phyloP scores from a whole-genome alignment of 2,113 vertebrate genomes.

The Leuciscus idus region DNA sequence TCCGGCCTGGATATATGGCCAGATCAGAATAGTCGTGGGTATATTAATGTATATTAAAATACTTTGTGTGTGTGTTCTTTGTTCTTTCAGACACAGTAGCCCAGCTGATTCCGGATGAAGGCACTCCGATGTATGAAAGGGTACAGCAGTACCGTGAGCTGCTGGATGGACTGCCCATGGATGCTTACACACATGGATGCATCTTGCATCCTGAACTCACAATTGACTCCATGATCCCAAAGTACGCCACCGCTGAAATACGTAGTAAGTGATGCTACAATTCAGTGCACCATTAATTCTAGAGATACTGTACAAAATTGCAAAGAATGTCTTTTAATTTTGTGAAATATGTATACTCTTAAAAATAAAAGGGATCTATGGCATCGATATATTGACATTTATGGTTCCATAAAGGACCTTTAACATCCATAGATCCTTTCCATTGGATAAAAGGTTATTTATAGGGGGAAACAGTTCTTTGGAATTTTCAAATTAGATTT shows the following conservation, averaged over 20 bases:
- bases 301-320: too few species aligned
- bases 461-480: too few species aligned
- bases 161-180: conserved; percentile 95
- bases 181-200: conserved; percentile 98
- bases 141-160: conserved; percentile 95
- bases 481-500: too few species aligned
- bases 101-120: conserved; percentile 88
- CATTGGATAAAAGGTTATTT: too few species aligned
- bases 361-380: too few species aligned
- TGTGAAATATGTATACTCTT: not conserved
- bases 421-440: too few species aligned
- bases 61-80: conserved; percentile 27
- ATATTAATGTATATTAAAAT: not conserved
- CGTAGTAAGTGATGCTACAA: conserved; percentile 89
- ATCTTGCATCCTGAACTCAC: conserved; percentile 99
- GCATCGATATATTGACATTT: too few species aligned
- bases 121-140: conserved; percentile 81
- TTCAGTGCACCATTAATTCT: conserved; percentile 38
- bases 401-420: too few species aligned
- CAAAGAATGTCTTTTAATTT: not conserved
- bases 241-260: conserved; percentile 99
- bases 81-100: conserved; percentile 81
- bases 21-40: not conserved
- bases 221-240: conserved; percentile 99
- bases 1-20: not conserved